Base-by-base conservation (phyloP, 2,113 vertebrate species). In the Nothobranchius kuhntae region DNA sequence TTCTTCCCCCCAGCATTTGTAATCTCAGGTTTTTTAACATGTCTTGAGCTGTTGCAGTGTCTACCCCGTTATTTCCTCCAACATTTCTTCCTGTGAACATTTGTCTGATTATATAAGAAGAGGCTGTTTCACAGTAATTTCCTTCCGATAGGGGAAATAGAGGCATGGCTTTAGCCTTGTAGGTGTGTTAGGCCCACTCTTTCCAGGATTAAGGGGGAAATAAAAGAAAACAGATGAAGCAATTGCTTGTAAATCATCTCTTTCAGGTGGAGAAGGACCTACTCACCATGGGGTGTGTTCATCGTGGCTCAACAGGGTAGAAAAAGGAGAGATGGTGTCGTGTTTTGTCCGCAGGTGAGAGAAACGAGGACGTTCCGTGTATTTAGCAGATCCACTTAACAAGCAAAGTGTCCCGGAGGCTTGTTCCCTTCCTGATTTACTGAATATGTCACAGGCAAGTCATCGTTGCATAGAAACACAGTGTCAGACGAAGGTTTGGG, bases 281-380 rank as follows among this genome's bases (percentile, higher is more conserved):
- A 76, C 97, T 53, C 98, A 99, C 85, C 97, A 99, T 0, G 98
- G 98, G 6, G 97, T 99, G 72, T 99, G 97, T 80, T 99, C 97
- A 10, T 98, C 98, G 7, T 99, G 98, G 98, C 95, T 99, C 79
- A 98, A 95, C 81, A 93, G 91, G 77, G 95, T 99, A 86, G 95
- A 96, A 76, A 75, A 91, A 0, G 96, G 94, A 0, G 96, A 98
- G 53, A 91, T 94, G 53, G 97, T 99, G 52, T 96, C 97, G 2
- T 99, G 98, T 68, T 99, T 99, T 51, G 98, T 99, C 40, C 92
- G 97, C 91, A 92, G 96, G 98, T 99, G 89, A 30, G 30, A 30
- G 4, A 30, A 30, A 30, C 30, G 30, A 30, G 30, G 3, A 30
- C 4, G 30, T 30, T 4, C 30, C 30, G 4, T 30, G 30, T 30